phyloP scores from a whole-genome alignment of 2,888 invertebrate species.

The Lasioglossum leucozonium region DNA sequence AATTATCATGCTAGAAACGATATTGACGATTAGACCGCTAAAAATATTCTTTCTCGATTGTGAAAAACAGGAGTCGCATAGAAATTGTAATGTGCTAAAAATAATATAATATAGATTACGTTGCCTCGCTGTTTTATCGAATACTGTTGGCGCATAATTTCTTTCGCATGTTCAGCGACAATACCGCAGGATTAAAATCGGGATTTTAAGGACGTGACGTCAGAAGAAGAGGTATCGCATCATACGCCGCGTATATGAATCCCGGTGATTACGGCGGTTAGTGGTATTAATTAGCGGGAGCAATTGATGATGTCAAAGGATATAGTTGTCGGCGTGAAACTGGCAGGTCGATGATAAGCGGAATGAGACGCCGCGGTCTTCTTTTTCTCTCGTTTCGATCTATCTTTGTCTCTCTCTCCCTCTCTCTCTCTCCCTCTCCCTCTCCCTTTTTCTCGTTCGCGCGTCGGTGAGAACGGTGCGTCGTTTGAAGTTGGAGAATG shows the following conservation, averaged over 20 bases:
- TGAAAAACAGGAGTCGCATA: not conserved
- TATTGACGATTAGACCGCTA: not conserved
- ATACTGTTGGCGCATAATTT: not conserved
- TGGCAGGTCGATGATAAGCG: slow-evolving; percentile 54
- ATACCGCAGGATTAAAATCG: not conserved
- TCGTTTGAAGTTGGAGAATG: slow-evolving; percentile 48
- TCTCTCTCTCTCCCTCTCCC: slow-evolving; percentile 12
- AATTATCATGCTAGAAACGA: not conserved
- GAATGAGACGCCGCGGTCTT: slow-evolving; percentile 36
- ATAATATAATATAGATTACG: not conserved
- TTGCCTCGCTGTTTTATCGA: not conserved
- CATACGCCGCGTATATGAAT: slow-evolving; percentile 17
- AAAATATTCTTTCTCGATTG: not conserved
- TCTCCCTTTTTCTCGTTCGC: not conserved
- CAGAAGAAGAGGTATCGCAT: not conserved
- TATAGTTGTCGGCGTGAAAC: slow-evolving; percentile 48
- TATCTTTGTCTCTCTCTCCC: slow-evolving; percentile 16
- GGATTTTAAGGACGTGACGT: slow-evolving; percentile 3
- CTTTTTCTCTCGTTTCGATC: slow-evolving; percentile 12
- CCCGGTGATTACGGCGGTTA: slow-evolving; percentile 32
- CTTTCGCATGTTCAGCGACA: not conserved
- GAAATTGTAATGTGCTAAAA: not conserved
- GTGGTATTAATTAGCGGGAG: slow-evolving; percentile 48
- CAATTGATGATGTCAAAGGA: slow-evolving; percentile 55
- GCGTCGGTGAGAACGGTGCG: slow-evolving; percentile 10